phyloP scores from a whole-genome alignment of 2,113 vertebrate genomes.

The Petroica traversi region DNA sequence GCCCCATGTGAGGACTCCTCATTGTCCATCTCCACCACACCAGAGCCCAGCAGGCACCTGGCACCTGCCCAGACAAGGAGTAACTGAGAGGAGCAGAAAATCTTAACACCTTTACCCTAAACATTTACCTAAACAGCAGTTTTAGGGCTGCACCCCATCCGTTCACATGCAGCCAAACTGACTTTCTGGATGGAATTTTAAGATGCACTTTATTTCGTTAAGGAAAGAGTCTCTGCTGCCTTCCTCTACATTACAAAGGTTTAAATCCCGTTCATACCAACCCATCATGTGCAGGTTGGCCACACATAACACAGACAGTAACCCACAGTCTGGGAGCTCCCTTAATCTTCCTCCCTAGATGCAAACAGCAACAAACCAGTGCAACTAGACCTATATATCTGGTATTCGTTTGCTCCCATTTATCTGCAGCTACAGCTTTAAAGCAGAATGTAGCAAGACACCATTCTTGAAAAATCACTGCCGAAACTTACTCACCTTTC shows the following conservation, averaged over 20 bases:
- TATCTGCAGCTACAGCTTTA: neutral
- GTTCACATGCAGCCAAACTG: neutral
- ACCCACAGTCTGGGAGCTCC: neutral
- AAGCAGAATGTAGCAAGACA: neutral
- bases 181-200: neutral
- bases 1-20: neutral
- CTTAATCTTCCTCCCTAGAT: neutral
- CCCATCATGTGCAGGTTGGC: neutral
- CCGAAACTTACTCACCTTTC: neutral
- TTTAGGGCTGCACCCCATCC: neutral
- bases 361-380: neutral
- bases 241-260: neutral
- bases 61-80: neutral
- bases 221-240: neutral
- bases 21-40: neutral
- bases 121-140: too few relatives aligned
- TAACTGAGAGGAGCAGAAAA: neutral
- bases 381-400: neutral
- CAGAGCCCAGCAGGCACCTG: neutral
- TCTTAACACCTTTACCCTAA: neutral
- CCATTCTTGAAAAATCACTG: neutral
- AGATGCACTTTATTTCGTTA: neutral
- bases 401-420: neutral
- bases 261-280: neutral
- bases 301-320: fast-evolving